Percentiles rank a stretch among this genome's conserved stretches.
phyloP scores from a whole-genome alignment of 2,797 vertebrate genomes.

The Lerista edwardsae region DNA sequence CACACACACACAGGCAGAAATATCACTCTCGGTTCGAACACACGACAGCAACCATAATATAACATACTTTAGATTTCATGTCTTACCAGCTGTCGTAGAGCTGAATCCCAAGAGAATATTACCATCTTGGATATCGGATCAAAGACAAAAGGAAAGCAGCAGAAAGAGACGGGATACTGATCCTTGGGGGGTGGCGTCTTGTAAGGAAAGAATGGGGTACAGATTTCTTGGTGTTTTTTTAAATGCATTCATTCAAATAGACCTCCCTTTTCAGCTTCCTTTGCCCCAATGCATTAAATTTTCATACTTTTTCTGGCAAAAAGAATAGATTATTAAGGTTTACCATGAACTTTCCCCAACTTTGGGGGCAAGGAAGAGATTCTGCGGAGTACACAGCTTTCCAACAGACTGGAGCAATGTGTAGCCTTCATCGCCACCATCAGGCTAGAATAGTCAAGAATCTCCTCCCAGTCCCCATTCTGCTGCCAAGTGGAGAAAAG shows the following conservation, averaged over 20 bases:
- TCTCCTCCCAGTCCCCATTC: no score
- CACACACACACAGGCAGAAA: no score
- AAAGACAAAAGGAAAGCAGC: constrained; percentile 68
- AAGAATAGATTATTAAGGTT: no score
- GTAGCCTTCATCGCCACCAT: no score
- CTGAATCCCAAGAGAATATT: constrained; percentile 35
- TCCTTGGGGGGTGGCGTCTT: neutral
- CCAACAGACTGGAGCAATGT: no score
- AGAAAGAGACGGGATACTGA: constrained; percentile 36
- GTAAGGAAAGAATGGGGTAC: neutral
- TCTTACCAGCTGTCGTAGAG: constrained; percentile 53
- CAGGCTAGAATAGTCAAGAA: no score
- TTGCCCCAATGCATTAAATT: neutral
- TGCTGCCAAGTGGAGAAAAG: no score
- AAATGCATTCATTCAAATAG: neutral
- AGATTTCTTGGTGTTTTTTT: neutral
- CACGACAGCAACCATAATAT: no score
- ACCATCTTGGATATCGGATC: constrained; percentile 54
- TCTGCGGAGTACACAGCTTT: no score
- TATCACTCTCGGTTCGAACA: no score
- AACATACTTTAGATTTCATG: neutral
- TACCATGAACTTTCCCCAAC: no score
- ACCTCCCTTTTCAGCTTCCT: neutral
- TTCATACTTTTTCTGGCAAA: neutral
- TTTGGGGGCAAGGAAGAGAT: no score